Evolutionary conservation across 1,140 invertebrate species (phyloP), one percentile per base, ranked within the genome.

Genomic region (Drosophila orena): DNA sequence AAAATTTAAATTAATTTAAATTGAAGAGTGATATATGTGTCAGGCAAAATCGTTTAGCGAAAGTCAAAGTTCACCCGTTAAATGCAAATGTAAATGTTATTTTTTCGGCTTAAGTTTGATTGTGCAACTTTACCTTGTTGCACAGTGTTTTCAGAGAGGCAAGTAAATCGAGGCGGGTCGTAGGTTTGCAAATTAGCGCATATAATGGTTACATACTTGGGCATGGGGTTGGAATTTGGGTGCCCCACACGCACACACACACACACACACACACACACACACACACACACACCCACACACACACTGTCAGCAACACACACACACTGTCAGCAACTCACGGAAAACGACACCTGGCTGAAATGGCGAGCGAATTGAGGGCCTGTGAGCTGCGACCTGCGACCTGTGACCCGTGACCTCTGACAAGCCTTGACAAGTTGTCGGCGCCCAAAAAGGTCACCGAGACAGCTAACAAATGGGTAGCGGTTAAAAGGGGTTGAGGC

Each of bases 141-240:
- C 20, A 30, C 10, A 62, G 59, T 59, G 58, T 58, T 57, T 30
- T 10, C 30, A 8, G 34, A 37, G 30, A 15, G 35, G 11, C 20
- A n/a, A 42, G 34, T 15, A 20, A 47, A 20, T 15, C 17, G 43
- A 30, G 64, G 24, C 57, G 35, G 58, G 14, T 8, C 35, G 24
- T 11, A 57, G 60, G 52, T 46, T 52, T 52, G 53, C 54, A 68
- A 76, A 76, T 76, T 76, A 76, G 61, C 73, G 72, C 61, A 75
- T 49, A 75, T 76, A 76, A 76, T 76, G 54, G 70, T 49, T 42
- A 49, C 42, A 27, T 17, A 62, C 20, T 37, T 17, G 50, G 50
- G 15, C 6, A 17, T 6, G 30, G 11, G 30, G 15, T 3, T 10
- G 20, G 42, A 1, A 12, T 46, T 22, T 6, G 17, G 24, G 10